These are phyloP conservation scores for Sciurus niger DNA, from an alignment of 2,113 vertebrate species.

Conservation along the genomic window DNA sequence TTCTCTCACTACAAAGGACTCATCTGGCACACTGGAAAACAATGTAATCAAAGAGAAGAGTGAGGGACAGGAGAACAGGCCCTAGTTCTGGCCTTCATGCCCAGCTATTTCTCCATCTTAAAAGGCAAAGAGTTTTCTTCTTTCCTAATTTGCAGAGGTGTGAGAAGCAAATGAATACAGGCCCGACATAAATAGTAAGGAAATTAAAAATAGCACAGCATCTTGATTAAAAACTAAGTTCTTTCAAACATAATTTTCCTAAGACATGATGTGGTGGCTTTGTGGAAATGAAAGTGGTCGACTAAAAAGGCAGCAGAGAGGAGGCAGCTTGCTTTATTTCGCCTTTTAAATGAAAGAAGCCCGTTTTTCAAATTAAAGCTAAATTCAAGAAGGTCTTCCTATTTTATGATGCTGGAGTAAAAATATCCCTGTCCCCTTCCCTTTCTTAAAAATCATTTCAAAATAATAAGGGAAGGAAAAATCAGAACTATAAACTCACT, in stretches of 20 bases:
- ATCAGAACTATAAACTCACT: not conserved
- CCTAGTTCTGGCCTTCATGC: not conserved
- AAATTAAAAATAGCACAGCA: constrained; percentile 26
- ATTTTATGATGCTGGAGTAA: not conserved
- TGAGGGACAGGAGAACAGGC: not conserved
- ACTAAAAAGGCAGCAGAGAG: not conserved
- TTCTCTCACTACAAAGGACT: not conserved
- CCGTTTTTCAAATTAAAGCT: constrained; percentile 14
- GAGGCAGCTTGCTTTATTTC: not conserved
- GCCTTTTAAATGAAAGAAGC: constrained; percentile 25
- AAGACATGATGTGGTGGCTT: not conserved
- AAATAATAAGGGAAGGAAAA: constrained; percentile 43
- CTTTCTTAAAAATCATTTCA: constrained; percentile 29
- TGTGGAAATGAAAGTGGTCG: not conserved
- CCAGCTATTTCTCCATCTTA: not conserved
- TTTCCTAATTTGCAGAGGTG: not conserved
- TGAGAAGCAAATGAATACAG: not conserved
- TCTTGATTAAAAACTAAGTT: not conserved
- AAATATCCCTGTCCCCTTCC: not conserved
- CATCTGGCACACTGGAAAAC: not conserved
- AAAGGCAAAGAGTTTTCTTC: not conserved
- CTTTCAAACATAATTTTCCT: constrained; percentile 12
- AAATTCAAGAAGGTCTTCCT: not conserved
- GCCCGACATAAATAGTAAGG: not conserved
- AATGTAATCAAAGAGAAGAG: not conserved